These are phyloP conservation scores for Carollia perspicillata DNA, from an alignment of 2,113 vertebrate genomes.

Conservation along the genomic window DNA sequence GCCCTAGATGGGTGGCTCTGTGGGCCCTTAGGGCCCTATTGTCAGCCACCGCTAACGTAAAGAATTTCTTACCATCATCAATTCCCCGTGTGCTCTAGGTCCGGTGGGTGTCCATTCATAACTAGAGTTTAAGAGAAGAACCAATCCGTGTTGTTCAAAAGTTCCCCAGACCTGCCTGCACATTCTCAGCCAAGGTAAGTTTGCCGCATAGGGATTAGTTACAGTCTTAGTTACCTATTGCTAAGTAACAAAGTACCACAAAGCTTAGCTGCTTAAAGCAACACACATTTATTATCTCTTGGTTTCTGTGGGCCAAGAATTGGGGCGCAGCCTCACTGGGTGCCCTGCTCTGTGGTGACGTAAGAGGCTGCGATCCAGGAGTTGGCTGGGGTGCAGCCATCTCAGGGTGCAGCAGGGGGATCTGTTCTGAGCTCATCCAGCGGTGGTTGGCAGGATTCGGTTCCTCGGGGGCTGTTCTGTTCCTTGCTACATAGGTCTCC, in stretches of 20 bases:
- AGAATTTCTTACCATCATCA: background rate
- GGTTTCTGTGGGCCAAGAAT: background rate
- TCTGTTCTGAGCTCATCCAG: background rate
- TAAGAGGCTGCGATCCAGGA: background rate
- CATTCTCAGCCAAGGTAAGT: background rate
- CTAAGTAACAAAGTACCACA: background rate
- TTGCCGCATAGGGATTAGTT: background rate
- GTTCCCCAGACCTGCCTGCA: background rate
- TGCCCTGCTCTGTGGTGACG: background rate
- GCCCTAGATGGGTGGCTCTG: background rate
- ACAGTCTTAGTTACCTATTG: background rate
- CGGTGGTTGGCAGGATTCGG: background rate
- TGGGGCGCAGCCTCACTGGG: background rate
- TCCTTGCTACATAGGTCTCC: background rate
- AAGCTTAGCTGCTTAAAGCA: background rate
- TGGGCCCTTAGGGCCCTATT: too few relatives aligned
- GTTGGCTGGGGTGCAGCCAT: rapidly evolving
- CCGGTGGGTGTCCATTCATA: background rate
- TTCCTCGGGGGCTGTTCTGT: rapidly evolving
- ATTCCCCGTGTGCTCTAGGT: background rate
- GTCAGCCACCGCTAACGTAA: background rate
- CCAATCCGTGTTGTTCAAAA: background rate
- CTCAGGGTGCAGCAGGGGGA: background rate
- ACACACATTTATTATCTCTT: background rate
- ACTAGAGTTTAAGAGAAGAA: background rate